A percentile compares a stretch with the other conserved stretches of the same genome.
Evolutionary conservation across 2,113 vertebrate genomes (phyloP).

Genomic region (Paedocypris sp.): DNA sequence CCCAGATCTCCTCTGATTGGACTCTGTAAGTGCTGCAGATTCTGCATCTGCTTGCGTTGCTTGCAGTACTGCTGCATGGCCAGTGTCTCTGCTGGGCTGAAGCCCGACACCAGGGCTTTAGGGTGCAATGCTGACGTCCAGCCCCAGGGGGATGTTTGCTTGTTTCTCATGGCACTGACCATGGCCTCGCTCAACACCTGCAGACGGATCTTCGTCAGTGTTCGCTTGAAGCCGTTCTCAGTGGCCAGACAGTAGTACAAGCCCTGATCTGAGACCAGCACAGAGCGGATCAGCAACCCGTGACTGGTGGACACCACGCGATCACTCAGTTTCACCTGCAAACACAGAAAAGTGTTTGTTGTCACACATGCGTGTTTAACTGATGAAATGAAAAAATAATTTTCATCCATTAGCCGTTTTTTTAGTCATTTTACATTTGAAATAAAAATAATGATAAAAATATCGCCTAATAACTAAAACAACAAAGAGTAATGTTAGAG

Average conservation of each 20-base stretch:
- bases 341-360: not conserved
- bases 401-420: too few species aligned
- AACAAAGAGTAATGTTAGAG: too few species aligned
- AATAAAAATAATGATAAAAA: too few species aligned
- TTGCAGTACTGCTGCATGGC: conserved; percentile 92
- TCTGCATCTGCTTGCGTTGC: conserved; percentile 74
- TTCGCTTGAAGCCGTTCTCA: conserved; percentile 91
- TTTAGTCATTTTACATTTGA: too few species aligned
- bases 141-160: conserved; percentile 75
- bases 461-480: too few species aligned
- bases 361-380: not conserved
- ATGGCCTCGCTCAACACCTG: conserved; percentile 75
- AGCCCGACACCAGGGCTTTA: conserved; percentile 72
- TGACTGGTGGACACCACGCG: conserved; percentile 79
- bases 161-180: conserved; percentile 73
- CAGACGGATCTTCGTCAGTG: conserved; percentile 86
- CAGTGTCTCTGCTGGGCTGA: conserved; percentile 79
- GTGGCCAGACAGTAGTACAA: conserved; percentile 91
- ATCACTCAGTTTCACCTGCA: conserved; percentile 84
- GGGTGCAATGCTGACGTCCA: conserved; percentile 77
- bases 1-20: conserved; percentile 78
- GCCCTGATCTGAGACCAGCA: conserved; percentile 79
- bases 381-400: not conserved
- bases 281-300: conserved; percentile 82
- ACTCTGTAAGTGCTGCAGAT: conserved; percentile 39